Percentiles rank a stretch among this genome's conserved stretches.
Evolutionary conservation across 1,140 invertebrate genomes (phyloP).

Genomic region (Drosophila grimshawi): DNA sequence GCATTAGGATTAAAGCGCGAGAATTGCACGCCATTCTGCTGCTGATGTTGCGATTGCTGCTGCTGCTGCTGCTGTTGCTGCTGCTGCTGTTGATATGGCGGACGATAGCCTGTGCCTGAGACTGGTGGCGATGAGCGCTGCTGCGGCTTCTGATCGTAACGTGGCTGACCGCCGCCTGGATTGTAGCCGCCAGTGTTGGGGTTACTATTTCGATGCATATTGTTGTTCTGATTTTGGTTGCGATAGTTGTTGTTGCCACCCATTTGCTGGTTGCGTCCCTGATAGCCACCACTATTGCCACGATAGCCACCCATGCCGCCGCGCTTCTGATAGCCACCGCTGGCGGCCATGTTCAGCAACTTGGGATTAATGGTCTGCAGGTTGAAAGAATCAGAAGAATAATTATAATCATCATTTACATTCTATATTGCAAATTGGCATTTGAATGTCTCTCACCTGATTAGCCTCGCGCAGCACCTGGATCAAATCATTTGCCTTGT

Average conservation of each 20-base stretch:
- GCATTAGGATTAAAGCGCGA: conserved; percentile 74
- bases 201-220: conserved; percentile 50
- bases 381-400: neutral
- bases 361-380: conserved; percentile 86
- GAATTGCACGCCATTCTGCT: conserved; percentile 56
- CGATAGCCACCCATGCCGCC: conserved; percentile 59
- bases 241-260: conserved; percentile 62
- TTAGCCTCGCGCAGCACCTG: conserved; percentile 97
- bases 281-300: conserved; percentile 62
- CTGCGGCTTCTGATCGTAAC: conserved; percentile 63
- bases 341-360: conserved; percentile 86
- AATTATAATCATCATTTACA: too few species aligned
- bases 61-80: conserved; percentile 31
- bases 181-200: conserved; percentile 50
- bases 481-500: conserved; percentile 96
- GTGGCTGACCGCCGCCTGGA: conserved; percentile 46
- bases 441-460: conserved; percentile 87
- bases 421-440: too few species aligned
- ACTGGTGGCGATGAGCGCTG: conserved; percentile 60
- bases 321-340: conserved; percentile 80
- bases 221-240: conserved; percentile 61
- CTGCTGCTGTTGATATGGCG: conserved; percentile 51
- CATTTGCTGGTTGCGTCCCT: conserved; percentile 71
- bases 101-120: conserved; percentile 58
- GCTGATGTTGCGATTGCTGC: conserved; percentile 62